phyloP scores from a whole-genome alignment of 2,888 invertebrate species.

The Argynnis bischoffii region DNA sequence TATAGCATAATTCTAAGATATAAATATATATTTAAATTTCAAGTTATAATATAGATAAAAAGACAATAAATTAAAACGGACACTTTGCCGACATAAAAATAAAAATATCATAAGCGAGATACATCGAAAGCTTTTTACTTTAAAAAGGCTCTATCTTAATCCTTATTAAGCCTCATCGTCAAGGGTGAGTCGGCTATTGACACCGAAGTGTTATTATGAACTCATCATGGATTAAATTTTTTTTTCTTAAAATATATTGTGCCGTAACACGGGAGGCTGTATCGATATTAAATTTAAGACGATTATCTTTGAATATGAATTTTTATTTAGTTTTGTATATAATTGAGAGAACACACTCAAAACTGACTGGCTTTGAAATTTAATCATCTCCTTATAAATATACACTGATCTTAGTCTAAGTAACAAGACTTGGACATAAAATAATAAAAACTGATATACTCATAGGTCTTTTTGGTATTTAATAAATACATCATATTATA shows the following conservation, averaged over 20 bases:
- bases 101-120: conserved; percentile 60
- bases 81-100: conserved; percentile 52
- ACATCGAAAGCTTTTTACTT: conserved; percentile 78
- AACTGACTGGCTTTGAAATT: not conserved
- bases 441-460: no score
- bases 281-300: conserved; percentile 50
- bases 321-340: conserved; percentile 4
- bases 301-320: conserved; percentile 49
- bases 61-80: conserved; percentile 51
- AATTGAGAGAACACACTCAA: conserved; percentile 4
- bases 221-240: conserved; percentile 66
- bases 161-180: conserved; percentile 74
- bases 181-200: conserved; percentile 66
- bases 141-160: conserved; percentile 77
- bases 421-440: no score
- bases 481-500: no score
- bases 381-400: not conserved
- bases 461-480: no score
- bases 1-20: not conserved
- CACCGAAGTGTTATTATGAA: conserved; percentile 74
- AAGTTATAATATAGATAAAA: conserved; percentile 14
- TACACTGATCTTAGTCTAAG: no score
- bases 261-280: conserved; percentile 66
- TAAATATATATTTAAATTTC: not conserved
- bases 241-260: conserved; percentile 51